These are phyloP conservation scores for Pseudorhombus dupliciocellatus DNA, from an alignment of 2,113 vertebrate species.

Conservation along the genomic window DNA sequence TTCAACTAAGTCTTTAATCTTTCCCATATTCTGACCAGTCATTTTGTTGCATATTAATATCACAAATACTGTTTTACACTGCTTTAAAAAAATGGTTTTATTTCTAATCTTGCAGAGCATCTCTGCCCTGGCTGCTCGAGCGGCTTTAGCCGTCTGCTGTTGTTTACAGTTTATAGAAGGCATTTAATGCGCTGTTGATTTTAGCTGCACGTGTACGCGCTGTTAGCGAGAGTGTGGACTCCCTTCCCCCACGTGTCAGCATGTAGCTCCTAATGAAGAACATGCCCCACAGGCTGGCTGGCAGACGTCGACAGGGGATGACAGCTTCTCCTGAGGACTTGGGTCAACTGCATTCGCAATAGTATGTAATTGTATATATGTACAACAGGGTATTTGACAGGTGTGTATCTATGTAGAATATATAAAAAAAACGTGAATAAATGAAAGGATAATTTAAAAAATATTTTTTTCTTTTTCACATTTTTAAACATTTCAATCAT, in stretches of 20 bases:
- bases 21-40: no score
- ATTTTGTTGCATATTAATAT: neutral
- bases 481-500: no score
- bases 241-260: conserved; percentile 44
- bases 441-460: no score
- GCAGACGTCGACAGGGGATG: conserved; percentile 42
- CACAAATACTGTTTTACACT: neutral
- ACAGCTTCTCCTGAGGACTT: conserved; percentile 24
- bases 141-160: neutral
- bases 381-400: neutral
- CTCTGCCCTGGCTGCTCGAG: neutral
- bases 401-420: no score
- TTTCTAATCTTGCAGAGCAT: neutral
- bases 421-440: no score
- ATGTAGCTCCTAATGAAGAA: conserved; percentile 23
- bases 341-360: neutral
- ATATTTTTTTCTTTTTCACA: no score
- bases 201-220: neutral
- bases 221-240: neutral
- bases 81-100: neutral
- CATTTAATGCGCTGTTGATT: neutral
- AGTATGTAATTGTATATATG: neutral
- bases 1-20: no score
- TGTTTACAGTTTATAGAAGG: conserved; percentile 2
- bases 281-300: conserved; percentile 37